These are phyloP conservation scores for Pagetopsis macropterus DNA, from an alignment of 2,797 vertebrate genomes.

Conservation along the genomic window DNA sequence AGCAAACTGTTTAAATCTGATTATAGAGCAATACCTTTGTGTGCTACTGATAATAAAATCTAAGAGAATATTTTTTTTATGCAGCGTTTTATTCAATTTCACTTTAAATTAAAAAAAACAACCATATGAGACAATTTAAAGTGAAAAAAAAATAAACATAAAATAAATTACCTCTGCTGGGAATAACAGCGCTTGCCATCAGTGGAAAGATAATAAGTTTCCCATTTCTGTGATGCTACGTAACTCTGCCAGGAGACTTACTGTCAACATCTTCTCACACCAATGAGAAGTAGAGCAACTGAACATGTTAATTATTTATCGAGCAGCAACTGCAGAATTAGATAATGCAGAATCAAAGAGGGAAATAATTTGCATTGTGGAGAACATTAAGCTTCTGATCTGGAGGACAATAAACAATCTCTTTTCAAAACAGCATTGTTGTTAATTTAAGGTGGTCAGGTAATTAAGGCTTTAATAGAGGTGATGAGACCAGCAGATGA, in stretches of 20 bases:
- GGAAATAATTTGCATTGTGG: conserved; percentile 25
- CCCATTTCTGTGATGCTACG: conserved; percentile 65
- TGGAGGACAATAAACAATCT: conserved; percentile 26
- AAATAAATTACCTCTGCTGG: conserved; percentile 32
- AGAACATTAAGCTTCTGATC: conserved; percentile 50
- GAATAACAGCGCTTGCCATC: conserved; percentile 61
- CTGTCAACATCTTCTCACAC: conserved; percentile 76
- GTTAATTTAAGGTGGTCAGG: conserved; percentile 24
- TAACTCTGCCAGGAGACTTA: conserved; percentile 67
- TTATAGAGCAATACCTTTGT: not conserved
- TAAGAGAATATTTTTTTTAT: not conserved
- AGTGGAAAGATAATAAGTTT: conserved; percentile 59
- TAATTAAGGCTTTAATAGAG: conserved; percentile 40
- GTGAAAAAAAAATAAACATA: conserved; percentile 13
- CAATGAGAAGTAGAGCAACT: conserved; percentile 69
- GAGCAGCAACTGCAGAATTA: conserved; percentile 52
- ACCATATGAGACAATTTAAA: conserved; percentile 27
- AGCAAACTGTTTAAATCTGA: conserved; percentile 23
- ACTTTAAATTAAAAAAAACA: conserved; percentile 7
- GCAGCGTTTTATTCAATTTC: not conserved
- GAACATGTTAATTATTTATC: conserved; percentile 77
- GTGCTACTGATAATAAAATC: not conserved
- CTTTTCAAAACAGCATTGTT: not conserved
- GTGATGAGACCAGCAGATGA: conserved; percentile 23
- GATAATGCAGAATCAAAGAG: conserved; percentile 41